Evolutionary conservation across 2,797 vertebrate genomes (phyloP).

Genomic region (Silurus aristotelis): DNA sequence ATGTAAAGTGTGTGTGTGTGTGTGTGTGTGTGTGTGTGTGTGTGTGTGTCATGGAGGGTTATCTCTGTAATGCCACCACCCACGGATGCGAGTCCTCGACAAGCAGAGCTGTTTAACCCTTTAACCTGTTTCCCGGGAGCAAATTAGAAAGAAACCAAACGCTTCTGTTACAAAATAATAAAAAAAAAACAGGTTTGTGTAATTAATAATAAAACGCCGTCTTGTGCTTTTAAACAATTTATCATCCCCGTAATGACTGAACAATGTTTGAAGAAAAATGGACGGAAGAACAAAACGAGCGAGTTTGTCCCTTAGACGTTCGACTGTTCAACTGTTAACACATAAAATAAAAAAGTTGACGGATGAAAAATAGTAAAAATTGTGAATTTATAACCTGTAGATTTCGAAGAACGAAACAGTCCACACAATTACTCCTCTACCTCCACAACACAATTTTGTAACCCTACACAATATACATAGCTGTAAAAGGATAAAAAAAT

Average conservation of each 20-base stretch:
- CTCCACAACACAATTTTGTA: no score
- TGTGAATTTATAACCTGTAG: not conserved
- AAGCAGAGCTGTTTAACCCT: constrained; percentile 62
- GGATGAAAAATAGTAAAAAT: not conserved
- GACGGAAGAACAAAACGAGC: not conserved
- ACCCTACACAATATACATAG: no score
- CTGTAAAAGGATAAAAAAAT: no score
- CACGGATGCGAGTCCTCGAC: constrained; percentile 53
- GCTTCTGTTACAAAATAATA: no score
- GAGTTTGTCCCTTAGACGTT: not conserved
- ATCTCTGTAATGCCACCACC: constrained; percentile 49
- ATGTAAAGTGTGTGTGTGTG: constrained; percentile 40
- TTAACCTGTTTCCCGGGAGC: constrained; percentile 55
- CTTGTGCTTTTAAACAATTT: not conserved
- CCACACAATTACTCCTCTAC: no score
- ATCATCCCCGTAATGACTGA: not conserved
- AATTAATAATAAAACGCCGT: not conserved
- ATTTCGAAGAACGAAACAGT: no score
- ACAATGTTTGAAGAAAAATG: not conserved
- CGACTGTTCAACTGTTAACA: not conserved
- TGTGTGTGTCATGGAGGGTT: constrained; percentile 46
- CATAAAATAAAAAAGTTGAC: not conserved
- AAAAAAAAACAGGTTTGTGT: not conserved
- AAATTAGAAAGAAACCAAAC: not conserved
- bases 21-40: constrained; percentile 34